Evolutionary conservation across 2,797 vertebrate genomes (phyloP), one percentile per base, ranked within the genome.

Genomic region (Sebastes glaucus): DNA sequence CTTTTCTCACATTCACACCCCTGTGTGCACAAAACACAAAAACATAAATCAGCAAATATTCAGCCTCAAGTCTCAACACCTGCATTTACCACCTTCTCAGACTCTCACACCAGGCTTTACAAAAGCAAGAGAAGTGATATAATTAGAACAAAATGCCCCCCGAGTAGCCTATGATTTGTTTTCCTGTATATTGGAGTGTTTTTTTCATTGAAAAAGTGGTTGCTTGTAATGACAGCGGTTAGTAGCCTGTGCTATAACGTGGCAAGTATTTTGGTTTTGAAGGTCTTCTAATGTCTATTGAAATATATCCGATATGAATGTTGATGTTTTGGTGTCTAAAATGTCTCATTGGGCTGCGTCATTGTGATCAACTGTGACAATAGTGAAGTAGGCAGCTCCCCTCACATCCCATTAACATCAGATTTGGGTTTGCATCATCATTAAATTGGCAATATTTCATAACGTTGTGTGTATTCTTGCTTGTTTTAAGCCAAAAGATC

Each of bases 41-140:
- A 25, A 18, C 14, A 59, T 6, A 46, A 2, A 46, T 77, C 33
- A 77, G 69, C 63, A 70, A 55, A 59, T 64, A 49, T 23, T 35
- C 27, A 38, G 53, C 8, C 35, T 38, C 35, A 1, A 14, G 22
- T 74, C 16, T 59, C 13, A 32, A 64, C 78, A 80, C 23, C 46
- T 72, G 53, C 78, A 32, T 64, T 22, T 13, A 3, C 7, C 67
- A 38, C 20, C 14, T 13, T 13, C 5, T 71, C 32, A 22, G 16
- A 56, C 25, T 49, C 20, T 70, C 42, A 28, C 55, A 16, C n/a
- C 7, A 11, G 25, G 16, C 28, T 38, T 61, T 25, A 16, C 16
- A 4, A 52, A 10, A 77, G 4, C 16, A 25, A 1, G 23, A 38
- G 38, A 46, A 64, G 22, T 52, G 46, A 14, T 32, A 13, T 20